phyloP scores from a whole-genome alignment of 2,113 vertebrate genomes.

The Craseonycteris thonglongyai region DNA sequence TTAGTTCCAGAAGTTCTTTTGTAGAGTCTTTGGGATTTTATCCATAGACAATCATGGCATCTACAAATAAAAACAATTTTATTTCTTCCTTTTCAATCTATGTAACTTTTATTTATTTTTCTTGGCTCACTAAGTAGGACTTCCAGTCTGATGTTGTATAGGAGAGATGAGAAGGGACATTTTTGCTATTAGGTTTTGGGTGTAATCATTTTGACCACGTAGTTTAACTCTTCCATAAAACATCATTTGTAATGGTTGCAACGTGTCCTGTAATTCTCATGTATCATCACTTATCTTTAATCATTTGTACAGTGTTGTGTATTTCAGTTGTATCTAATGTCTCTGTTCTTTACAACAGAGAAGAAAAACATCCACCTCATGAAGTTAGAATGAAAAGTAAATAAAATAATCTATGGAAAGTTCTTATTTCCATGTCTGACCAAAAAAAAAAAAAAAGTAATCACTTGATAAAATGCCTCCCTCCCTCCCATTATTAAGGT shows the following conservation, averaged over 20 bases:
- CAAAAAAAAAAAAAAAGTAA: not conserved
- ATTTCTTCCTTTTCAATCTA: not conserved
- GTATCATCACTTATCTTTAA: not conserved
- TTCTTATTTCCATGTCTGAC: not conserved
- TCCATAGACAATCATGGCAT: not conserved
- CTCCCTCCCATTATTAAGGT: not conserved
- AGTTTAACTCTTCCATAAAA: not conserved
- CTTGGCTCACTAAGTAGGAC: not conserved
- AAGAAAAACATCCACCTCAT: not conserved
- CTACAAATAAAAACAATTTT: not conserved
- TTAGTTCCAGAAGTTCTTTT: not conserved
- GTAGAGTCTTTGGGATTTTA: not conserved
- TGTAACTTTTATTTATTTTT: not conserved
- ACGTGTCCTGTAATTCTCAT: not conserved
- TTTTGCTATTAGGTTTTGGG: not conserved
- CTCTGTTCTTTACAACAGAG: not conserved
- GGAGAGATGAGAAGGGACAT: not conserved
- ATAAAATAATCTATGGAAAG: not conserved
- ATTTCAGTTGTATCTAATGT: not conserved
- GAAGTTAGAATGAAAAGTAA: not conserved
- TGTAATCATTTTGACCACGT: not conserved
- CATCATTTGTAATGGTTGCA: not conserved
- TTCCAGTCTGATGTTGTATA: not conserved
- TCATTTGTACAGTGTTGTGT: not conserved
- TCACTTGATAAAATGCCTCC: not conserved